Evolutionary conservation across 2,797 vertebrate species (phyloP), one percentile per base, ranked within the genome.

Genomic region (Gallinago solitaria): DNA sequence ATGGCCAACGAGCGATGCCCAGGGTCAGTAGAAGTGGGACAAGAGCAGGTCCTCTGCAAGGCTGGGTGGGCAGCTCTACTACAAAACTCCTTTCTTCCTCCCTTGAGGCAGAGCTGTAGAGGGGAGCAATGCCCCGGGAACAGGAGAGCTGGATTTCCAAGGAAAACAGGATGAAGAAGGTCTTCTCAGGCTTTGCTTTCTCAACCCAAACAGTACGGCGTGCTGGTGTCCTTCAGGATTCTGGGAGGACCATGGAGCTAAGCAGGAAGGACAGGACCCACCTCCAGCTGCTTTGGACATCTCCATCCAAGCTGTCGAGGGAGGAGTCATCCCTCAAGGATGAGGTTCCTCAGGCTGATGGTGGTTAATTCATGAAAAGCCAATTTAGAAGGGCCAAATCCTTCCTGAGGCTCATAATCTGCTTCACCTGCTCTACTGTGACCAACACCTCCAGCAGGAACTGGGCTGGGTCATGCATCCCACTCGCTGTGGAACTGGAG

Each of bases 1-100:
- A 37, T 0, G 21, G 61, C 4, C 27, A 41, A 33, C 0, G 0
- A 65, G 75, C 1, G 6, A 59, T 5, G 15, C 3, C 14, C 9
- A 20, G 67, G 21, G 45, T 11, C 39, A 77, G 33, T 18, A 87
- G 11, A 87, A 54, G 33, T 9, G 11, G 27, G 47, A 45, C 17
- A 74, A 65, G 32, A 59, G 43, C 16, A 78, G 48, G 48, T 57
- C 24, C 65, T 51, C 82, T 79, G 82, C 41, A 76, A 45, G 63
- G 73, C 32, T 41, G 60, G 54, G 14, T 59, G 57, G n/a, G 32
- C 8, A 7, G 48, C 43, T 77, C 37, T 77, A 65, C 91, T n/a
- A 0, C 0, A 1, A 35, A 88, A 21, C 3, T 37, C 16, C 15
- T 41, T 16, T 59, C 54, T 19, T 50, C 45, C 14, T 6, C 0